A percentile compares a stretch with the other conserved stretches of the same genome.
These are phyloP conservation scores for Crotalus viridis DNA, from an alignment of 2,113 vertebrate species.

Conservation along the genomic window DNA sequence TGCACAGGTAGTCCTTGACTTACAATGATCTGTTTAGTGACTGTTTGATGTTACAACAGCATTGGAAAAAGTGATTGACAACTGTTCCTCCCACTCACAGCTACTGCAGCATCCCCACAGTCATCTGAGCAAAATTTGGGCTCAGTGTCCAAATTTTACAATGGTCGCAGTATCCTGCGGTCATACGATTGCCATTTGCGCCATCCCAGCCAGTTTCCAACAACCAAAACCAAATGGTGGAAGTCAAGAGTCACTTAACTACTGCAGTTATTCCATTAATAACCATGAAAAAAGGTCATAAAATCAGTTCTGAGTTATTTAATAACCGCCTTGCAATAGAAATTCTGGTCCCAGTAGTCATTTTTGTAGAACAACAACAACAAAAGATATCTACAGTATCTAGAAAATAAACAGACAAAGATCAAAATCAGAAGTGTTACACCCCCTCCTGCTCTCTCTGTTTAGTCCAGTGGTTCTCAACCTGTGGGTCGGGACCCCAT, in stretches of 20 bases:
- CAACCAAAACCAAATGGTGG: background rate
- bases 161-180: background rate
- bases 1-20: background rate
- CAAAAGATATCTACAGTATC: background rate
- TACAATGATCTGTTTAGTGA: background rate
- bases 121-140: background rate
- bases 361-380: background rate
- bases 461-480: background rate
- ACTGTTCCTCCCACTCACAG: background rate
- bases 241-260: background rate
- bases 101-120: background rate
- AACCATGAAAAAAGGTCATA: background rate
- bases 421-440: background rate
- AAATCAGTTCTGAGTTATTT: background rate
- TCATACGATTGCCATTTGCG: background rate
- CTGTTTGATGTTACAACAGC: background rate
- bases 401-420: background rate
- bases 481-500: too few species aligned
- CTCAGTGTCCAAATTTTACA: too few species aligned
- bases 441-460: background rate
- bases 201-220: background rate
- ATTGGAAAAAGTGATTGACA: background rate
- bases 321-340: background rate
- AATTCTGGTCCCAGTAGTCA: background rate
- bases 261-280: background rate